A percentile compares a stretch with the other conserved stretches of the same genome.
phyloP scores from a whole-genome alignment of 2,888 invertebrate genomes.

The Melanargia galathea region DNA sequence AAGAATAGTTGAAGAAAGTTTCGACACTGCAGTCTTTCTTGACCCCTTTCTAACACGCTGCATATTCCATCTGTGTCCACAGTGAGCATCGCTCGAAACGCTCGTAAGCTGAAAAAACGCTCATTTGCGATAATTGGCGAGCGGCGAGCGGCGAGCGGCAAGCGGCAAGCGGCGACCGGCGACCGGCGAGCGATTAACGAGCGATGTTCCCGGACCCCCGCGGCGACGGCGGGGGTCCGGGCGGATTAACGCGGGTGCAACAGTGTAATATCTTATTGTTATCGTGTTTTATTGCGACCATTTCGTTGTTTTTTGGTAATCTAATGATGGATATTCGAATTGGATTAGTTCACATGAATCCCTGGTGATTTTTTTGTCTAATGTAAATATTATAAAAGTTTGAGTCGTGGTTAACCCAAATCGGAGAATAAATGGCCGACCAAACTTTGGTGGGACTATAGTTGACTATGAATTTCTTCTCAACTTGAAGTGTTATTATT shows the following conservation, averaged over 20 bases:
- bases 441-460: no score
- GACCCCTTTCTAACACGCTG: neutral
- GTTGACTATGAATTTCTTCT: no score
- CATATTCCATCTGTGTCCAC: constrained; percentile 2
- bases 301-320: constrained; percentile 16
- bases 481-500: no score
- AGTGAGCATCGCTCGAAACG: constrained; percentile 29
- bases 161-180: constrained; percentile 54
- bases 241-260: neutral
- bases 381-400: neutral
- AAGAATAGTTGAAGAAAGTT: no score
- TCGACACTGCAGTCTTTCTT: neutral
- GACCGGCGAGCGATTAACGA: constrained; percentile 54
- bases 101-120: constrained; percentile 36
- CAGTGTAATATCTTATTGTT: constrained; percentile 11
- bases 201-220: constrained; percentile 61
- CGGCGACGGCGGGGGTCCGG: constrained; percentile 43
- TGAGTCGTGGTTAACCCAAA: no score
- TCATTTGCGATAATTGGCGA: constrained; percentile 34
- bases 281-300: neutral
- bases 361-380: neutral
- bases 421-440: no score
- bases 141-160: constrained; percentile 46
- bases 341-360: constrained; percentile 17
- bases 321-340: constrained; percentile 14